Conservation (phyloP, 2,888 invertebrate genomes). For the Tipula unca region DNA sequence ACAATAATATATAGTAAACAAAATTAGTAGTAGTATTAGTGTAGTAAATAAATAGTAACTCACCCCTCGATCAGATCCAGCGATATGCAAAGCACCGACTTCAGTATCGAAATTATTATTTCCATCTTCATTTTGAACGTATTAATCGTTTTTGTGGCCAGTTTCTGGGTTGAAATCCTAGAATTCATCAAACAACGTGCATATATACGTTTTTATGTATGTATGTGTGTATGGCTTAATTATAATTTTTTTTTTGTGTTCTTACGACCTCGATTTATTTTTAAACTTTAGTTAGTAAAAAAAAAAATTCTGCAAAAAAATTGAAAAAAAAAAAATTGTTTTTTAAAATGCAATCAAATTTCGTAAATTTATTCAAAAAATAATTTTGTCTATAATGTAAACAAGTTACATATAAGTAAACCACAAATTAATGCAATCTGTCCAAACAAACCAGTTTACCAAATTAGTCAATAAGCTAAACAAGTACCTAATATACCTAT, state of each 20-base stretch:
- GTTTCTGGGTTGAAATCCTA: not conserved
- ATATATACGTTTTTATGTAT: too few relatives aligned
- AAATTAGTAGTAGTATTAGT: not conserved
- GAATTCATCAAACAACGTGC: not conserved
- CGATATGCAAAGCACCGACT: not conserved
- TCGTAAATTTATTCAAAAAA: not conserved
- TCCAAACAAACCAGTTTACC: too few relatives aligned
- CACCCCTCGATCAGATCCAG: not conserved
- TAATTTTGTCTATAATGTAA: too few relatives aligned
- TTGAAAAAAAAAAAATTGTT: not conserved
- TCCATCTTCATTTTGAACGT: constrained; percentile 4
- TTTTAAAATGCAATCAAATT: not conserved
- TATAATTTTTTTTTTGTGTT: too few relatives aligned
- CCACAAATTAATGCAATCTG: too few relatives aligned
- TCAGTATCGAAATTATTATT: not conserved
- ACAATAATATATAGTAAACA: not conserved
- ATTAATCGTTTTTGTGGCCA: not conserved
- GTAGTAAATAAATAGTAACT: not conserved
- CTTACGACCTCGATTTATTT: not conserved
- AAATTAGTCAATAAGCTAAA: too few relatives aligned
- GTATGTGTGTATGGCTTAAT: too few relatives aligned
- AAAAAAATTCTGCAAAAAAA: not conserved
- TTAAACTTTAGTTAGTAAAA: not conserved
- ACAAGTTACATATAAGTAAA: too few relatives aligned
- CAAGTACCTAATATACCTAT: too few relatives aligned